phyloP scores from a whole-genome alignment of 2,797 vertebrate species.

The Neomorphus geoffroyi region DNA sequence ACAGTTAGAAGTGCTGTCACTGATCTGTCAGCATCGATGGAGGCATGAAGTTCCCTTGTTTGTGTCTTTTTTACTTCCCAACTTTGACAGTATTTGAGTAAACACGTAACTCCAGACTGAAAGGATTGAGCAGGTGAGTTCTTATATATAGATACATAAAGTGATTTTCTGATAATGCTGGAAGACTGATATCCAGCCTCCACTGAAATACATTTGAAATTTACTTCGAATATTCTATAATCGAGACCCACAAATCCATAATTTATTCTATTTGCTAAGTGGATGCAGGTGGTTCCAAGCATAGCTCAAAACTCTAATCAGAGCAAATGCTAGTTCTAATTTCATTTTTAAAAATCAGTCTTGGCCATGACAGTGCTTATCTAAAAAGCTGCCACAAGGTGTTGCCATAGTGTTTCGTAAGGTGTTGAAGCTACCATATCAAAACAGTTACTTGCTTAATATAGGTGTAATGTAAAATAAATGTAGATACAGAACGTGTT shows the following conservation, averaged over 20 bases:
- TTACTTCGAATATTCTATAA: neutral
- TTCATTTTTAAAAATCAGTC: neutral
- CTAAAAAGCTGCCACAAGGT: constrained; percentile 59
- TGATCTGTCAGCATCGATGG: neutral
- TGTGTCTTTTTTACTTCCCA: neutral
- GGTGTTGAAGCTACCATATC: neutral
- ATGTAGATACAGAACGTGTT: neutral
- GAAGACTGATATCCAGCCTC: neutral
- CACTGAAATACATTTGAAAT: neutral
- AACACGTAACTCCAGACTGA: neutral
- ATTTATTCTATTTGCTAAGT: neutral
- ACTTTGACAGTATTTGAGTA: neutral
- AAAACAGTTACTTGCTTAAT: neutral
- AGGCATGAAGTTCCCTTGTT: neutral
- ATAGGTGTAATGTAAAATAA: neutral
- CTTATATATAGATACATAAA: neutral
- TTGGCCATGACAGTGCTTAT: neutral
- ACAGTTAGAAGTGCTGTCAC: neutral
- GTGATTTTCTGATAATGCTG: neutral
- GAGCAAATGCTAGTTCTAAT: neutral
- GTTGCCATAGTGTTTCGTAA: constrained; percentile 50
- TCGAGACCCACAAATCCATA: neutral
- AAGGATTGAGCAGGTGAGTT: neutral
- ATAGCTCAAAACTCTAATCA: neutral
- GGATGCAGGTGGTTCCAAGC: neutral